Evolutionary conservation across 1,140 invertebrate species (phyloP), one percentile per base, ranked within the genome.

Genomic region (Pygmarrhopalites habei): DNA sequence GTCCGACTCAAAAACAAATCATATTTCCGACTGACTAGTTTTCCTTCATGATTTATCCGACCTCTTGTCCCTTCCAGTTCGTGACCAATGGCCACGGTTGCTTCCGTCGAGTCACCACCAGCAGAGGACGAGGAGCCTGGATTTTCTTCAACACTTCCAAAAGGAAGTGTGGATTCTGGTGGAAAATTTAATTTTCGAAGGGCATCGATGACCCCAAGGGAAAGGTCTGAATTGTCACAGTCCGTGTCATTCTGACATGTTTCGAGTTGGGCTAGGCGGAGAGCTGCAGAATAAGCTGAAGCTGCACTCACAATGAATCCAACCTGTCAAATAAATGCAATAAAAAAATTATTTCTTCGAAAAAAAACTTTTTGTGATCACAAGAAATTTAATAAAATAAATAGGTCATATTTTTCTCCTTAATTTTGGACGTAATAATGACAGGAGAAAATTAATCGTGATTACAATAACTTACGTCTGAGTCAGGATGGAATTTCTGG

Each of bases 261-360:
- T 47, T 73, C 69, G n/a, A 74, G 28, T 39, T 71, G 69, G 25
- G 71, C 64, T 15, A 74, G 43, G 12, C 70, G 57, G 12, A 73
- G 59, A 12, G 72, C 73, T 12, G 73, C 73, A n/a, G 73, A 73
- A n/a, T 72, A 73, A 10, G 73, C 73, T 19, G 73, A 74, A 4
- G 73, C 71, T 5, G 72, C 73, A 55, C 71, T 73, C n/a, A 73
- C 71, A 5, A 73, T 72, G 49, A 73, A 73, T 5, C 68, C 66
- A 3, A 74, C 69, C 67, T 73, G 47, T 5, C 58, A 55, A 39
- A 53, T 46, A 23, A 14, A 39, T 28, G n/a, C n/a, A n/a, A n/a
- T n/a, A n/a, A n/a, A n/a, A n/a, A n/a, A n/a, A n/a, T n/a, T n/a
- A n/a, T n/a, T n/a, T n/a, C n/a, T n/a, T n/a, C n/a, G n/a, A n/a